Base-by-base conservation (phyloP, 2,797 vertebrate genomes). In the Fistularia tabacaria region DNA sequence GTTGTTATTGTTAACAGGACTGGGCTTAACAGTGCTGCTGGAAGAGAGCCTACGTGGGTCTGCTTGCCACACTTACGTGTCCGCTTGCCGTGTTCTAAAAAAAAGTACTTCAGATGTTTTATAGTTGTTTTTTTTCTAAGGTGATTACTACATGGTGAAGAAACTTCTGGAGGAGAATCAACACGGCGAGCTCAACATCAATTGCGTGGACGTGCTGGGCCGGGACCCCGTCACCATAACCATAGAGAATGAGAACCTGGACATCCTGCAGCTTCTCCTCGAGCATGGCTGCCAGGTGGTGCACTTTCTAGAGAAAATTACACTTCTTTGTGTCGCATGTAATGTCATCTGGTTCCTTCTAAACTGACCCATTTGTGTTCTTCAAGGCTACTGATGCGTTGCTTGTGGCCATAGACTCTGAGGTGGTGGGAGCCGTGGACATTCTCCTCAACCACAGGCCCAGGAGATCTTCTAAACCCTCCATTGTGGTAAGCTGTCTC, bases 131-230 rank as follows among this genome's bases (percentile, higher is more conserved):
- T 49, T 36, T 45, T 46, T 12, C 1, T 0, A 87, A 99, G 97
- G 97, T 85, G 97, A 99, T 85, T 99, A 96, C 89, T 99, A 99
- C 85, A 99, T 99, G 97, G 97, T 99, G 89, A 99, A 98, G 90
- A 98, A 95, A 55, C 94, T 99, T 51, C 89, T 99, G 10, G 95
- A 97, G 80, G 95, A 98, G 77, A 98, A 97, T 86, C 89, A 88
- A 47, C 90, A 93, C 0, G 94, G 93, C 6, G 95, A 98, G 84
- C 92, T 99, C 87, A 99, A 99, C 86, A 90, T 99, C 79, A 98
- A 98, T 92, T 96, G 93, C 46, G 91, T 98, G 58, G 97, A 99
- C 77, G 96, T 97, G 64, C 89, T 99, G 76, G 97, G 97, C 56
- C 91, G 95, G 55, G 96, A 97, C 64, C 94, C 96, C 13, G 82